Percentiles rank a stretch among this genome's conserved stretches.
Evolutionary conservation across 2,113 vertebrate species (phyloP).

Genomic region (Leucosticte australis): DNA sequence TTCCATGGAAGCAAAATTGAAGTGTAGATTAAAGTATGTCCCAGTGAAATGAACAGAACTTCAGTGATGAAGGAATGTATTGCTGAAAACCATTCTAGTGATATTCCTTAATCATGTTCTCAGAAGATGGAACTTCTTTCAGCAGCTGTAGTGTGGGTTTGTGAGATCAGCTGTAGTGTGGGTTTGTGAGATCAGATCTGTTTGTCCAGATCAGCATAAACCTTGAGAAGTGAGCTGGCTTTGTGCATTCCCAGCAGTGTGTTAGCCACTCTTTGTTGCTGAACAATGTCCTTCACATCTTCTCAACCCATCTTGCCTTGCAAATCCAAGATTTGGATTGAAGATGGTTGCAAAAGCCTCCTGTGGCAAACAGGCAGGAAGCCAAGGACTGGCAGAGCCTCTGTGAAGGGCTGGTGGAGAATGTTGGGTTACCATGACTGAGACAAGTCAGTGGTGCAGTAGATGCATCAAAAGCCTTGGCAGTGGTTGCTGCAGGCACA

Average conservation of each 20-base stretch:
- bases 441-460: not conserved
- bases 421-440: accelerated
- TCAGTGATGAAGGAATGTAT: not conserved
- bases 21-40: not conserved
- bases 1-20: not conserved
- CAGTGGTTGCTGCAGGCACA: not conserved
- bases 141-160: not conserved
- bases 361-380: not conserved
- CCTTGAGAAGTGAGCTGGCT: not conserved
- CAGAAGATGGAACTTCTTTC: not conserved
- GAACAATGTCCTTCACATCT: not conserved
- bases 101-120: not conserved
- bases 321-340: not conserved
- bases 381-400: not conserved
- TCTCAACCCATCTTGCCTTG: not conserved
- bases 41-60: not conserved
- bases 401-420: not conserved
- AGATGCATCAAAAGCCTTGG: not conserved
- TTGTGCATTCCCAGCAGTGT: not conserved
- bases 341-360: not conserved
- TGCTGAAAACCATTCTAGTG: not conserved
- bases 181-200: not conserved
- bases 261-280: not conserved
- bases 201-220: not conserved
- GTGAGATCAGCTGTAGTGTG: not conserved